These are phyloP conservation scores for Eupsilia transversa DNA, from an alignment of 2,888 invertebrate species.

Conservation along the genomic window DNA sequence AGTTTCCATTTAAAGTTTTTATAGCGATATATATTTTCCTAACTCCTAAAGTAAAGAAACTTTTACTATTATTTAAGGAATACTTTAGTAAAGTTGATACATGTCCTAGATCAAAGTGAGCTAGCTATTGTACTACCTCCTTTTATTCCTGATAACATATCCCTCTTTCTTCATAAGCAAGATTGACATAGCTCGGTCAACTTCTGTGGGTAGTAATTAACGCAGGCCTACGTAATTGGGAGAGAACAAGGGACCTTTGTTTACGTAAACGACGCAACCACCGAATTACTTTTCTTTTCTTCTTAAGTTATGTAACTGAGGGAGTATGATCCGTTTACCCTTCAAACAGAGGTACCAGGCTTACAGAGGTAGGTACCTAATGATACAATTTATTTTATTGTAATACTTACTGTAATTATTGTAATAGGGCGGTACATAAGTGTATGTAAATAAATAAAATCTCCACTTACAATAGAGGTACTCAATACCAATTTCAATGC, in stretches of 20 bases:
- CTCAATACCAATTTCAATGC: too few relatives aligned
- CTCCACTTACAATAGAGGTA: background rate
- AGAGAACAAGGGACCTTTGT: slow-evolving; percentile 48
- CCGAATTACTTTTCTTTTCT: slow-evolving; percentile 30
- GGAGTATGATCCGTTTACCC: background rate
- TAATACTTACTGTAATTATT: too few relatives aligned
- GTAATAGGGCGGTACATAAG: too few relatives aligned
- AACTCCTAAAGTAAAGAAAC: slow-evolving; percentile 45
- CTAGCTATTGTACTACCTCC: background rate
- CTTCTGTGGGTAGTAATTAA: slow-evolving; percentile 64
- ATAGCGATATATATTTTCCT: slow-evolving; percentile 35
- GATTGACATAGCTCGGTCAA: slow-evolving; percentile 49
- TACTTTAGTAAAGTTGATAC: slow-evolving; percentile 31
- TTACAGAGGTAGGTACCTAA: background rate
- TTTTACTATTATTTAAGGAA: slow-evolving; percentile 51
- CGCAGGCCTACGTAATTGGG: slow-evolving; percentile 56
- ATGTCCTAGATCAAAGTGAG: slow-evolving; percentile 6
- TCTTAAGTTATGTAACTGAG: slow-evolving; percentile 3
- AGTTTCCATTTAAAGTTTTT: slow-evolving; percentile 40
- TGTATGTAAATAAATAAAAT: background rate
- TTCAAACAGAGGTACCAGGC: too few relatives aligned
- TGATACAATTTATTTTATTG: background rate
- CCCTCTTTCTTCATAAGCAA: slow-evolving; percentile 42
- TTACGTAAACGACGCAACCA: slow-evolving; percentile 41
- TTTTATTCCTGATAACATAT: slow-evolving; percentile 20